These are phyloP conservation scores for Orthosia cruda DNA, from an alignment of 2,888 invertebrate species.

Conservation along the genomic window DNA sequence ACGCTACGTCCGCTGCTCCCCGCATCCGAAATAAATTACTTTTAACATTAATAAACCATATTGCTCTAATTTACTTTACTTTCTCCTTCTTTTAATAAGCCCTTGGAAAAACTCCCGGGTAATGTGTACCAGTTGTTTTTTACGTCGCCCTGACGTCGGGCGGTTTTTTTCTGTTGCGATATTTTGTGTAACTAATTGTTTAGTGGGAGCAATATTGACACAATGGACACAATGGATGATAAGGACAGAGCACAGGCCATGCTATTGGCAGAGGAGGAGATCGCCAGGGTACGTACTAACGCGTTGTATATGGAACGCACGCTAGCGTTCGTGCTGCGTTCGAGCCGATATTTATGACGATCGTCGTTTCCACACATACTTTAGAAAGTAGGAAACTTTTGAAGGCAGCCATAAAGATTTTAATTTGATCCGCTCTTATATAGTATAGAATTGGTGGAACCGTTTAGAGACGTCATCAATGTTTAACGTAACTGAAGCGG, in stretches of 20 bases:
- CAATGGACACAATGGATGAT: constrained; percentile 76
- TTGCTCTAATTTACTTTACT: constrained; percentile 90
- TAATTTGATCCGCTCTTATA: constrained; percentile 44
- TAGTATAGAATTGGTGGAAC: constrained; percentile 5
- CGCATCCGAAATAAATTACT: constrained; percentile 88
- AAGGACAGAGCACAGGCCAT: constrained; percentile 79
- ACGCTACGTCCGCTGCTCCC: constrained; percentile 80
- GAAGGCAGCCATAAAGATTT: constrained; percentile 51
- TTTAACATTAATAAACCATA: constrained; percentile 91
- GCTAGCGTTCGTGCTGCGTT: constrained; percentile 61
- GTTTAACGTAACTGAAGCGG: constrained; percentile 3
- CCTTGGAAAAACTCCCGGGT: constrained; percentile 85
- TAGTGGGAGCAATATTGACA: constrained; percentile 69
- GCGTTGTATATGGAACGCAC: constrained; percentile 60
- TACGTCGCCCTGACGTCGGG: constrained; percentile 87
- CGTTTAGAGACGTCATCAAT: background rate
- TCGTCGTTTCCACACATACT: constrained; percentile 59
- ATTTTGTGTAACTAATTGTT: constrained; percentile 68
- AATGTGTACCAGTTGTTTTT: constrained; percentile 90
- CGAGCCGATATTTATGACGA: constrained; percentile 55
- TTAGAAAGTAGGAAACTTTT: constrained; percentile 57
- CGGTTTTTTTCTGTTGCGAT: constrained; percentile 80
- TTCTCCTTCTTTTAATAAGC: constrained; percentile 90
- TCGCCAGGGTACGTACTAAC: constrained; percentile 80
- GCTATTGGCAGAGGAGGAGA: constrained; percentile 87